A percentile compares a stretch with the other conserved stretches of the same genome.
phyloP scores from a whole-genome alignment of 2,113 vertebrate genomes.

The Sorex fumeus region DNA sequence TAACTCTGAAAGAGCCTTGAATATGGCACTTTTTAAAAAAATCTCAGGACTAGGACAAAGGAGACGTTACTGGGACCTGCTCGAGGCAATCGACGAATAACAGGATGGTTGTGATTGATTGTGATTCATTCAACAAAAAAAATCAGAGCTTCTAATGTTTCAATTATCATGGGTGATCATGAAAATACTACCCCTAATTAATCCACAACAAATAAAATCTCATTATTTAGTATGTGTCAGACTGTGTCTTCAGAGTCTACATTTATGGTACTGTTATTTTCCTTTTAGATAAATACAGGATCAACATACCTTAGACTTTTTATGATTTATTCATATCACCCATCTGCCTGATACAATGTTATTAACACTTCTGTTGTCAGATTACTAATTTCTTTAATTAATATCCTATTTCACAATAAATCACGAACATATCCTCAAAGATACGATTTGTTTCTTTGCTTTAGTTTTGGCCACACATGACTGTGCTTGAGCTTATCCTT shows the following conservation, averaged over 20 bases:
- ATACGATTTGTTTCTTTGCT: neutral
- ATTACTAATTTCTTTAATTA: slow-evolving; percentile 63
- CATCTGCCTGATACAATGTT: slow-evolving; percentile 20
- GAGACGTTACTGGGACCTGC: too few species aligned
- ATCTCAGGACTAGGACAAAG: too few species aligned
- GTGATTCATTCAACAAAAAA: too few species aligned
- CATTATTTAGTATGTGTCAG: neutral
- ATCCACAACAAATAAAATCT: neutral
- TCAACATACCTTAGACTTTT: slow-evolving; percentile 31
- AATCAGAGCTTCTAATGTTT: neutral
- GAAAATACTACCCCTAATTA: neutral
- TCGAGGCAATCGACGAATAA: too few species aligned
- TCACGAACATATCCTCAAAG: slow-evolving; percentile 40
- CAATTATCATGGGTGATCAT: neutral
- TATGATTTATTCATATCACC: slow-evolving; percentile 18
- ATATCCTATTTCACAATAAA: slow-evolving; percentile 45
- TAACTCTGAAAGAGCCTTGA: too few species aligned
- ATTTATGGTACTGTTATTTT: slow-evolving; percentile 2
- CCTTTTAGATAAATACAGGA: slow-evolving; percentile 26
- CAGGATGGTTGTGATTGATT: too few species aligned
- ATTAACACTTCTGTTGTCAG: slow-evolving; percentile 33
- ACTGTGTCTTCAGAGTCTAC: neutral
- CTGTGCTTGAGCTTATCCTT: too few species aligned
- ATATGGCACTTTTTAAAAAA: too few species aligned
- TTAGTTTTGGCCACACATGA: too few species aligned